Evolutionary conservation across 35 echinoderm and acorn worm genomes (phyloP), one percentile per base, ranked within the genome.

Genomic region (Heliocidaris erythrogramma): DNA sequence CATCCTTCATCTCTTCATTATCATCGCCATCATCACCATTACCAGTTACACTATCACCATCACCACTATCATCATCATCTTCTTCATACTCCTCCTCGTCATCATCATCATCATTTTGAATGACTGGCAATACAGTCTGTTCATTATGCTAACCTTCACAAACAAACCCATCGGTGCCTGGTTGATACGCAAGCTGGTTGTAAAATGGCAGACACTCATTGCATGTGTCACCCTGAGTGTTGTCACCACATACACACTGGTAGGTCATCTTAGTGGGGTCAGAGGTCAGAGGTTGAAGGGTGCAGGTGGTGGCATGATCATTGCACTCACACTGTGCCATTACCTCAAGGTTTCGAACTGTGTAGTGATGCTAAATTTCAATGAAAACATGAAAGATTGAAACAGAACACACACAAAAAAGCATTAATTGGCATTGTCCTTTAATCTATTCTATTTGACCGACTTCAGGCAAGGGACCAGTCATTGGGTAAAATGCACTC

Each of bases 201-300:
- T 95, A 99, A 94, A 99, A 97, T 30, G 97, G 98, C 60, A 97
- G 90, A 85, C 98, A 99, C 88, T 99, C 53, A 21, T 96, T 30
- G 60, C 98, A 99, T 32, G 94, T 96, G 32, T 92, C 30, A 31
- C 98, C 98, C 47, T 59, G 49, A 17, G 98, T 99, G 92, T 97
- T 99, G n/a, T 95, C 96, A 14, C 95, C 94, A 84, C 98, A 99
- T 17, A 96, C 97, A 92, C 98, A 99, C 86, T 95, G 95, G 52
- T 97, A 99, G 32, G 93, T 97, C 91, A 92, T 93, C 16, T 92
- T 30, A 56, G 49, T 49, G 13, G 95, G 95, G 24, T 97, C 94
- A 12, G 53, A 85, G 13, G 50, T 31, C 47, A 94, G 90, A 10
- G 97, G 94, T 93, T 96, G 97, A 2, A 96, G 95, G 61, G 88